A percentile compares a stretch with the other conserved stretches of the same genome.
These are phyloP conservation scores for Oceanodroma tethys DNA, from an alignment of 2,113 vertebrate genomes.

Conservation along the genomic window DNA sequence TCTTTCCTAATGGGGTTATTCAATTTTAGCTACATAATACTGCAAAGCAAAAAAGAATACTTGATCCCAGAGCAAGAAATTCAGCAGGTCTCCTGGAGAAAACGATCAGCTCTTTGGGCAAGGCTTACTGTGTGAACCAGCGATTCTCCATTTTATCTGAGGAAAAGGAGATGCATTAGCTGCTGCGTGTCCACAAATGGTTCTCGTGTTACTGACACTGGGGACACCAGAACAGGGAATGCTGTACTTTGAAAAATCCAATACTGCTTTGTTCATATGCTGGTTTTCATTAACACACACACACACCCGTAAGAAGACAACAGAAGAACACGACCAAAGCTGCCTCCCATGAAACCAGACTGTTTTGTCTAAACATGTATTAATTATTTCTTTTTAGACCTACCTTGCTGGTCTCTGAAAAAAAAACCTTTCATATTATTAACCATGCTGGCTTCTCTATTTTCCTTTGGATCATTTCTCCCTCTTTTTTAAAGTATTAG, in stretches of 20 bases:
- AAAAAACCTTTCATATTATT: background rate
- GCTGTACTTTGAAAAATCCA: background rate
- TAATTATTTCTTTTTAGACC: background rate
- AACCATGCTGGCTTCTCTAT: background rate
- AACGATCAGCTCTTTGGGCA: background rate
- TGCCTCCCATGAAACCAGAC: background rate
- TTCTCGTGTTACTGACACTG: background rate
- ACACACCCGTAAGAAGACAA: background rate
- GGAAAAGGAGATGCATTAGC: background rate
- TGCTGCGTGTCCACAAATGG: background rate
- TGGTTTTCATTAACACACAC: background rate
- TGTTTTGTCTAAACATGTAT: background rate
- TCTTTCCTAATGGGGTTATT: background rate
- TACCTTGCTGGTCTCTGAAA: background rate
- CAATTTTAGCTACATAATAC: background rate
- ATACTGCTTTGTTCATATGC: rapidly evolving
- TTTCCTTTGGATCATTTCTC: background rate
- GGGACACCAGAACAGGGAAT: background rate
- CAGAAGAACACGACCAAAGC: background rate
- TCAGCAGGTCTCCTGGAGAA: background rate
- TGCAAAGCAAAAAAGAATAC: background rate
- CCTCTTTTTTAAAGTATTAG: background rate
- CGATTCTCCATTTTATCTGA: background rate
- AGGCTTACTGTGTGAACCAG: background rate
- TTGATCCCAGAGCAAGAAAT: background rate